phyloP scores from a whole-genome alignment of 1,140 invertebrate genomes.

The Cephus cinctus region DNA sequence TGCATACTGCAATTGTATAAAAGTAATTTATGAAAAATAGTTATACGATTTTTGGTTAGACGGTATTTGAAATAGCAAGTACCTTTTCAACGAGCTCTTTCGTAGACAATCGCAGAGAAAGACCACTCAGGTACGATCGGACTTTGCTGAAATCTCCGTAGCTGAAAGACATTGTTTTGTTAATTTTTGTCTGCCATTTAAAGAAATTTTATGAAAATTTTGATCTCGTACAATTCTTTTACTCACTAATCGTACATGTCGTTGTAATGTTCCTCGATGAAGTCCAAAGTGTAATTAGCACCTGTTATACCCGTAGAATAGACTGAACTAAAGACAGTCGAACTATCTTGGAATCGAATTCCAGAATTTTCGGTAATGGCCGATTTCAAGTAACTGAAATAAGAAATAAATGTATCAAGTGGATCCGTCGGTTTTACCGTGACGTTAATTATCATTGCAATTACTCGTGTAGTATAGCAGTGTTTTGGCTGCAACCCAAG shows the following conservation, averaged over 20 bases:
- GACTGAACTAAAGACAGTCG: slow-evolving; percentile 42
- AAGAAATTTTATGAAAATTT: background rate
- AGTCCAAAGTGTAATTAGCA: slow-evolving; percentile 49
- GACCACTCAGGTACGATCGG: slow-evolving; percentile 17
- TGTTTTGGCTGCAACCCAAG: slow-evolving; percentile 60
- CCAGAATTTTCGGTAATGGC: slow-evolving; percentile 28
- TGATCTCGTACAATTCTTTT: slow-evolving; percentile 11
- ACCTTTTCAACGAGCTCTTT: slow-evolving; percentile 21
- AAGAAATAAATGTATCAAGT: background rate
- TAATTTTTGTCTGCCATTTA: background rate
- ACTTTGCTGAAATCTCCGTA: slow-evolving; percentile 22
- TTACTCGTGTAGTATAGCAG: slow-evolving; percentile 51
- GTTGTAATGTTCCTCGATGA: slow-evolving; percentile 47
- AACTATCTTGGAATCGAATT: slow-evolving; percentile 36
- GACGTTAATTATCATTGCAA: slow-evolving; percentile 16
- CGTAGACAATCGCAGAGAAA: slow-evolving; percentile 27
- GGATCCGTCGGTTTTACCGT: too few relatives aligned
- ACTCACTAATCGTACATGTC: slow-evolving; percentile 54
- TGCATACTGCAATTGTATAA: slow-evolving; percentile 20
- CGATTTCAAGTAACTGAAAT: slow-evolving; percentile 23
- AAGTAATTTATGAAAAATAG: slow-evolving; percentile 2
- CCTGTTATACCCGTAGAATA: slow-evolving; percentile 51
- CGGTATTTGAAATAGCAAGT: slow-evolving; percentile 6
- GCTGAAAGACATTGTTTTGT: slow-evolving; percentile 14
- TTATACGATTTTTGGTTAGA: background rate